Percentiles rank a stretch among this genome's conserved stretches.
Conservation (phyloP, 2,888 invertebrate species). For the Clivina fossor region DNA sequence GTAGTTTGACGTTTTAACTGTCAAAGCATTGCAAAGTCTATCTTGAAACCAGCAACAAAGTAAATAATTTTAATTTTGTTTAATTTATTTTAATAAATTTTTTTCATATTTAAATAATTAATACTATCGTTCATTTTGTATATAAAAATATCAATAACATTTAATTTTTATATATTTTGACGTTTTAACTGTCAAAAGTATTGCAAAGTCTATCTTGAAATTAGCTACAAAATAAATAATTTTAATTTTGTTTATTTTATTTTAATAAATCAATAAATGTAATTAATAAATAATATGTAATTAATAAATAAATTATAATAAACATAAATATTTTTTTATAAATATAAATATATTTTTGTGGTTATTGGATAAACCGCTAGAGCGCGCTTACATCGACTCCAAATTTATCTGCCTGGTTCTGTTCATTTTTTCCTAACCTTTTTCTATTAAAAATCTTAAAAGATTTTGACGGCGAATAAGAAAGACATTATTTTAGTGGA, state of each 20-base stretch:
- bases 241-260: not conserved
- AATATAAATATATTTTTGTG: not conserved
- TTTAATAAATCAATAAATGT: not conserved
- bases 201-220: no score
- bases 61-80: no score
- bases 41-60: no score
- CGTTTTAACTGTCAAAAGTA: no score
- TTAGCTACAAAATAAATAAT: not conserved
- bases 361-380: not conserved
- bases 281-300: not conserved
- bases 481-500: no score
- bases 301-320: not conserved
- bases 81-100: no score
- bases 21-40: no score
- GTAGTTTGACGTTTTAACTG: no score
- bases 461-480: not conserved
- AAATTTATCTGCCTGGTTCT: not conserved
- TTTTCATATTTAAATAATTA: no score
- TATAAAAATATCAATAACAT: no score
- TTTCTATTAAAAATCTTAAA: conserved; percentile 1
- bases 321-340: not conserved
- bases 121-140: no score
- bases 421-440: conserved; percentile 10
- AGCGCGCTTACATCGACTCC: conserved; percentile 1
- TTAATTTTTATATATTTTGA: no score